Evolutionary conservation across 92 coral and sea anemone species (phyloP).

Genomic region (Siderastrea siderea): DNA sequence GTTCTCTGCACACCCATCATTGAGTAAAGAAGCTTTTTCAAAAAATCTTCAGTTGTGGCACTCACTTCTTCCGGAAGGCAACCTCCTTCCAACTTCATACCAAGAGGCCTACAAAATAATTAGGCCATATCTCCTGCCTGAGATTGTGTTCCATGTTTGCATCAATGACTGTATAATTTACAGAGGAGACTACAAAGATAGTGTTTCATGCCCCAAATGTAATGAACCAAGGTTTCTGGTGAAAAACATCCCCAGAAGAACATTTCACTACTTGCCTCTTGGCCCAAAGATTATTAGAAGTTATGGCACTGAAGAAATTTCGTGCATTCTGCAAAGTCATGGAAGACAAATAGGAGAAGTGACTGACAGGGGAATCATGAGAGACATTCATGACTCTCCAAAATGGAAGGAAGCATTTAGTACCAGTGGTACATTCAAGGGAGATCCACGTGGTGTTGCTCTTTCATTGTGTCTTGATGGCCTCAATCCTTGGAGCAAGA

Average conservation of each 20-base stretch:
- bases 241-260: too few relatives aligned
- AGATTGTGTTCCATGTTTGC: constrained; percentile 50
- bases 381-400: constrained; percentile 24
- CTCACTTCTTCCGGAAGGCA: constrained; percentile 50
- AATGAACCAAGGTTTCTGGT: constrained; percentile 27
- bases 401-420: constrained; percentile 36
- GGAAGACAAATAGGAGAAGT: too few relatives aligned
- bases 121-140: constrained; percentile 42
- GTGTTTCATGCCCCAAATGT: constrained; percentile 26
- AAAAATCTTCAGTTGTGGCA: constrained; percentile 47
- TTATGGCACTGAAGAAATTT: too few relatives aligned
- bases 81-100: constrained; percentile 46
- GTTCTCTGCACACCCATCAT: constrained; percentile 57
- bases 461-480: too few relatives aligned
- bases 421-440: constrained; percentile 9
- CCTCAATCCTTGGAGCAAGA: constrained; percentile 43
- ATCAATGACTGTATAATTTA: constrained; percentile 54
- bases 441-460: constrained; percentile 42
- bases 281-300: too few relatives aligned
- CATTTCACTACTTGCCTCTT: too few relatives aligned
- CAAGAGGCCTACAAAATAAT: constrained; percentile 48
- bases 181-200: constrained; percentile 41
- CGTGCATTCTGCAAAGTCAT: background rate
- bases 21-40: constrained; percentile 71
- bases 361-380: too few relatives aligned